Evolutionary conservation across 2,888 invertebrate species (phyloP), one percentile per base, ranked within the genome.

Genomic region (Epirrhoe tristata): DNA sequence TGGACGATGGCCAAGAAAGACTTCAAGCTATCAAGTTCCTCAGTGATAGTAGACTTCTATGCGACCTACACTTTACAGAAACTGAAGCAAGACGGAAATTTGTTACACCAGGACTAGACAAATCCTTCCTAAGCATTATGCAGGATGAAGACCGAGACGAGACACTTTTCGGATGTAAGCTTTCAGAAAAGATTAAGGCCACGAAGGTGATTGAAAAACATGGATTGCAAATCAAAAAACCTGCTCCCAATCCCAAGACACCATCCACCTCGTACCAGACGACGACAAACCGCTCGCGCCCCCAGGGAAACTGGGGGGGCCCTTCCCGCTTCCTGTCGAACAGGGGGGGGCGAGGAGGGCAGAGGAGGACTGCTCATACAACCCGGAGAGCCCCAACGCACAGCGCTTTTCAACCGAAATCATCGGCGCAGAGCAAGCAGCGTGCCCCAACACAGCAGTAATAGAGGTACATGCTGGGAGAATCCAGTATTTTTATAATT

Each of bases 401-500:
- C 6, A 39, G 36, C 8, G 36, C 51, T 10, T 6, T 55, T 32
- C 43, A 8, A 32, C n/a, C 43, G 56, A 56, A 56, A 7, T 16
- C 43, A 43, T 43, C 36, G 36, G 3, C 54, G 5, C 17, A 43
- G 43, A 14, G 24, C 17, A 43, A 56, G 43, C 12, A 43, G 12
- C 56, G 56, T 43, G 56, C 56, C 43, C 32, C 34, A 31, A 36
- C 34, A 12, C 54, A 54, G 12, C 16, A 54, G 16, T 36, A n/a
- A n/a, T n/a, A 8, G 36, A 54, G 54, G 54, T 54, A 54, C 54
- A 54, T 6, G 36, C 54, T 32, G 34, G 54, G 16, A 31, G 52
- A 32, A 14, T 46, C 12, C 43, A 51, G 34, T 16, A 65, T 54
- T 74, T 63, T 68, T 74, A 74, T 61, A 36, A 71, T 14, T 69